phyloP scores from a whole-genome alignment of 2,797 vertebrate genomes.

The Amphiprion clarkii region DNA sequence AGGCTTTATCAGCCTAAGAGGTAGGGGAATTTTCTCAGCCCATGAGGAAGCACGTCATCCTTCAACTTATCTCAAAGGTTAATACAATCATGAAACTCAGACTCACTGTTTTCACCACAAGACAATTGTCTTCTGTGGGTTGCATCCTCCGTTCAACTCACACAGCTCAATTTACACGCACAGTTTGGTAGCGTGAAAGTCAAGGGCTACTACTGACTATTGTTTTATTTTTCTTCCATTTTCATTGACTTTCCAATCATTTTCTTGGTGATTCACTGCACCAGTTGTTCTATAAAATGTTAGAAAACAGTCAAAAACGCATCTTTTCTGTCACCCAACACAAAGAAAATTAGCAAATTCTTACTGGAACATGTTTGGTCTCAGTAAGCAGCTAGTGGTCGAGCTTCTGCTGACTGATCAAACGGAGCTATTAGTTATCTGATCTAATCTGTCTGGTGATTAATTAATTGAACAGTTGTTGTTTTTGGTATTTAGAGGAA shows the following conservation, averaged over 20 bases:
- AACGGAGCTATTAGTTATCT: not conserved
- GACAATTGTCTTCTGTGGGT: not conserved
- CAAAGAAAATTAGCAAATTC: no score
- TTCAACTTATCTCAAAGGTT: not conserved
- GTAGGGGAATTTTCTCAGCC: not conserved
- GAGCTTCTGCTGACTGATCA: no score
- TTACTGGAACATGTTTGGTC: not conserved
- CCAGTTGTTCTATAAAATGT: no score
- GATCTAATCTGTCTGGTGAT: no score
- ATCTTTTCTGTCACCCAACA: no score
- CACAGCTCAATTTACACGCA: not conserved
- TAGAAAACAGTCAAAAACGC: no score
- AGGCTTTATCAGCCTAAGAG: not conserved
- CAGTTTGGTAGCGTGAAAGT: not conserved
- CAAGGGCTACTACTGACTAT: not conserved
- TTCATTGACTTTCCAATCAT: not conserved
- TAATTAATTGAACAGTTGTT: not conserved
- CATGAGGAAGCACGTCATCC: not conserved
- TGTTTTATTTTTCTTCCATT: not conserved
- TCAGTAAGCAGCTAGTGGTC: not conserved
- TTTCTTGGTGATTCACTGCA: not conserved
- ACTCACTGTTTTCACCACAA: slow-evolving; percentile 1
- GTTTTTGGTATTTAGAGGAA: not conserved
- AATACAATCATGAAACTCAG: slow-evolving; percentile 4
- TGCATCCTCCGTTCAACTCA: no score